These are phyloP conservation scores for Pelecanus crispus DNA, from an alignment of 2,113 vertebrate genomes.

Conservation along the genomic window DNA sequence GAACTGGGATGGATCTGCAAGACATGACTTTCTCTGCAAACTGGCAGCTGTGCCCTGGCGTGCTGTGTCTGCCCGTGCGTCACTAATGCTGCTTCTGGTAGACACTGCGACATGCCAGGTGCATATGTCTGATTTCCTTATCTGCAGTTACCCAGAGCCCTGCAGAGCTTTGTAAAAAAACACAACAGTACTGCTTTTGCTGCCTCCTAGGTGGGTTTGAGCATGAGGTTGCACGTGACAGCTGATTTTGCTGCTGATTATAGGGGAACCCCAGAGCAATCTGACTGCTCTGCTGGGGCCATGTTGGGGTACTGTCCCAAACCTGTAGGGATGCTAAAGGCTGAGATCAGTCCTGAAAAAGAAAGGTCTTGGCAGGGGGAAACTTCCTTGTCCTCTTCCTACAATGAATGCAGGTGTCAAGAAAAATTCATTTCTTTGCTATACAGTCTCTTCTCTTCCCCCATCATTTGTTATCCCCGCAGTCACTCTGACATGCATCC, in stretches of 20 bases:
- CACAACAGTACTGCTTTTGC: background rate
- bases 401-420: background rate
- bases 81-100: background rate
- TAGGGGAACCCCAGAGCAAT: background rate
- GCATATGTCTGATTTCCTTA: background rate
- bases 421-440: conserved; percentile 5
- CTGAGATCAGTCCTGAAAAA: background rate
- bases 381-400: background rate
- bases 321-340: background rate
- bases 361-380: background rate
- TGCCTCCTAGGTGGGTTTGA: background rate
- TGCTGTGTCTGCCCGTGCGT: fast-evolving
- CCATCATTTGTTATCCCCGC: background rate
- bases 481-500: background rate
- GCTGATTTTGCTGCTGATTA: background rate
- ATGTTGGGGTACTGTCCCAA: background rate
- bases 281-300: fast-evolving
- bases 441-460: background rate
- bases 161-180: background rate
- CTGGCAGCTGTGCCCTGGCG: fast-evolving
- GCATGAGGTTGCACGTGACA: background rate
- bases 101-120: background rate
- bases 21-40: background rate
- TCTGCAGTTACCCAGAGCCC: background rate
- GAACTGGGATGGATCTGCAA: background rate